phyloP scores from a whole-genome alignment of 2,797 vertebrate species.

The Allochrocebus solatus region DNA sequence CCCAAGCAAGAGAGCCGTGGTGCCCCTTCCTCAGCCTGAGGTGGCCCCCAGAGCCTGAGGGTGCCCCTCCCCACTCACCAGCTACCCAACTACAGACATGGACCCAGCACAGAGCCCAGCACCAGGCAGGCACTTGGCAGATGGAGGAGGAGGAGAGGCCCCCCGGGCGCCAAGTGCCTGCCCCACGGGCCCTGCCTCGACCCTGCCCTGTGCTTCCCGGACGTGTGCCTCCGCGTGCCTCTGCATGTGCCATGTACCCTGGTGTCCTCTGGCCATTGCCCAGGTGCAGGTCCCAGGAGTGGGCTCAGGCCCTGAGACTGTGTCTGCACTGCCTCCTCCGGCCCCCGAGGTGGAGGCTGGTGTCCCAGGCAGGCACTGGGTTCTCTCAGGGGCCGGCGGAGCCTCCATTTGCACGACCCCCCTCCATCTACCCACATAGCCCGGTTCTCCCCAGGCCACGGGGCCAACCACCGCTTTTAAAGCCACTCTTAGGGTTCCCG shows the following conservation, averaged over 20 bases:
- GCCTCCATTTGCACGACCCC: accelerated
- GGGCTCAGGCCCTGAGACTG: background rate
- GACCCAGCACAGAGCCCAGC: background rate
- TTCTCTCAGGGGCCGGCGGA: background rate
- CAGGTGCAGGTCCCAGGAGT: background rate
- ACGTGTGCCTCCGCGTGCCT: background rate
- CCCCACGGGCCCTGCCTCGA: background rate
- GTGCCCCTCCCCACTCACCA: background rate
- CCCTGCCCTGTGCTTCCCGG: background rate
- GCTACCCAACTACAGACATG: too few relatives aligned
- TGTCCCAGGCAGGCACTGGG: background rate
- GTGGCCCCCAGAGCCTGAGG: background rate
- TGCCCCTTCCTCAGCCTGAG: too few relatives aligned
- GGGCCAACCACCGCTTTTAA: background rate
- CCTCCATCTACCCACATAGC: background rate
- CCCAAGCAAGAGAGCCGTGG: background rate
- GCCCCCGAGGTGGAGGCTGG: background rate
- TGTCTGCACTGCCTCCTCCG: accelerated
- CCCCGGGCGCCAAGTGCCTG: background rate
- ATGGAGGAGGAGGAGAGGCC: too few relatives aligned
- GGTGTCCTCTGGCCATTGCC: background rate
- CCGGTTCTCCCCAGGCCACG: background rate
- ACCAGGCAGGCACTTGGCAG: too few relatives aligned
- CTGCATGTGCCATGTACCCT: background rate
- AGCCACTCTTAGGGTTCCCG: background rate